Evolutionary conservation across 2,888 invertebrate genomes (phyloP), one percentile per base, ranked within the genome.

Genomic region (Caenorhabditis imperialis): DNA sequence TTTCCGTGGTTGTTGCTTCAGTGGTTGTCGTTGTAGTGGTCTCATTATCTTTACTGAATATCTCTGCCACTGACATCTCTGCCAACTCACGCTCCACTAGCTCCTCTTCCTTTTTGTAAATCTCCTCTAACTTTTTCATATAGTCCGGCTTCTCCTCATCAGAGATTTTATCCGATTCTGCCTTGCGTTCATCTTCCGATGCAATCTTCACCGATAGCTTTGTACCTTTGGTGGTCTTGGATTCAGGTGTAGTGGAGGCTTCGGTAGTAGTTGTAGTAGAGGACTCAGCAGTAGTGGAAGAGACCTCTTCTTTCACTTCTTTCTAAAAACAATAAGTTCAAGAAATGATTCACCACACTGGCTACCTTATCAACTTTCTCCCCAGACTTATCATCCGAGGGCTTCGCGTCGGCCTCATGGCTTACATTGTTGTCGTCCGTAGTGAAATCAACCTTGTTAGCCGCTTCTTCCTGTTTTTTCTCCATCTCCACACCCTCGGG

Each of bases 71-170:
- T 0, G 77, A 67, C 58, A 73, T 62, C 14, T 61, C 60, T 0
- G 63, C 75, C 7, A 71, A 20, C 18, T 73, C 62, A 33, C 61
- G 70, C 44, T 74, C 74, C 0, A 74, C 72, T 14, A 67, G 51
- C 27, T 72, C 71, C 14, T 69, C 62, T 22, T 78, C 78, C n/a
- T 76, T 78, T 33, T 58, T 60, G 51, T 78, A 76, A 30, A 76
- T 65, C 54, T 75, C 75, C 25, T 78, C 75, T 25, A 67, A 35
- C 50, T 75, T 78, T 37, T 78, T 75, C 42, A 70, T 72, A 25
- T 78, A 75, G 2, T 23, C 44, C 27, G 75, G 71, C 42, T 74
- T 74, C 33, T 74, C 74, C 0, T 74, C 69, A 23, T 74, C 53
- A 1, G 54, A 33, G 16, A 70, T 47, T 44, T 55, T 40, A 35